A percentile compares a stretch with the other conserved stretches of the same genome.
These are phyloP conservation scores for Pristionchus fissidentatus DNA, from an alignment of 2,888 invertebrate genomes.

Conservation along the genomic window DNA sequence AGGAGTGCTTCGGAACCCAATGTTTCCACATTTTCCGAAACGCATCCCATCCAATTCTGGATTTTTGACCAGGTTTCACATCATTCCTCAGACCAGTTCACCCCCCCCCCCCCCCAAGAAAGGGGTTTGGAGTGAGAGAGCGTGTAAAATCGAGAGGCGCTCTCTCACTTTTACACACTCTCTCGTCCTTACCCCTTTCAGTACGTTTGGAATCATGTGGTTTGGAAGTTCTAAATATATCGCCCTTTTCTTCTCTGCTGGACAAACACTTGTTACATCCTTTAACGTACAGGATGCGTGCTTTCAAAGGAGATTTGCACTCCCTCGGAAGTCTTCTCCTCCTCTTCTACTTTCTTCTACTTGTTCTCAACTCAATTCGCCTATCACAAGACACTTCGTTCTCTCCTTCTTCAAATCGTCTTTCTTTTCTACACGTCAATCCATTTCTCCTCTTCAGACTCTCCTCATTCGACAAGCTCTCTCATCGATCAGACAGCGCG, in stretches of 20 bases:
- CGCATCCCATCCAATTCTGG: background rate
- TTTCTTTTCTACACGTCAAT: background rate
- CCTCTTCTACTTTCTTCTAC: background rate
- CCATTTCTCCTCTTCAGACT: conserved; percentile 5
- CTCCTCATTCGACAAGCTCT: background rate
- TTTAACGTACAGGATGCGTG: background rate
- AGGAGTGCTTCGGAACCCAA: conserved; percentile 28
- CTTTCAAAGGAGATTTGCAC: background rate
- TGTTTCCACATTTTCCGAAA: background rate
- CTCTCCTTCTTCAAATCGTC: background rate
- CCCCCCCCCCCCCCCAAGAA: no score
- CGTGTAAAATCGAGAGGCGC: no score
- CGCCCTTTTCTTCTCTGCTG: background rate
- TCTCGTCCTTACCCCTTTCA: no score
- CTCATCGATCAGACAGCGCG: no score
- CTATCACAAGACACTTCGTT: no score
- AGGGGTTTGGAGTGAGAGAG: no score
- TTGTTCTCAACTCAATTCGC: background rate
- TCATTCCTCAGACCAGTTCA: no score
- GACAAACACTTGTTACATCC: conserved; percentile 15
- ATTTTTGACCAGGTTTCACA: background rate
- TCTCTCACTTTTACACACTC: no score
- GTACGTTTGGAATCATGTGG: no score
- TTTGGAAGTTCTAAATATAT: no score
- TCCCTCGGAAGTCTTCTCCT: background rate